A percentile compares a stretch with the other conserved stretches of the same genome.
Evolutionary conservation across 2,797 vertebrate species (phyloP).

Genomic region (Characodon lateralis): DNA sequence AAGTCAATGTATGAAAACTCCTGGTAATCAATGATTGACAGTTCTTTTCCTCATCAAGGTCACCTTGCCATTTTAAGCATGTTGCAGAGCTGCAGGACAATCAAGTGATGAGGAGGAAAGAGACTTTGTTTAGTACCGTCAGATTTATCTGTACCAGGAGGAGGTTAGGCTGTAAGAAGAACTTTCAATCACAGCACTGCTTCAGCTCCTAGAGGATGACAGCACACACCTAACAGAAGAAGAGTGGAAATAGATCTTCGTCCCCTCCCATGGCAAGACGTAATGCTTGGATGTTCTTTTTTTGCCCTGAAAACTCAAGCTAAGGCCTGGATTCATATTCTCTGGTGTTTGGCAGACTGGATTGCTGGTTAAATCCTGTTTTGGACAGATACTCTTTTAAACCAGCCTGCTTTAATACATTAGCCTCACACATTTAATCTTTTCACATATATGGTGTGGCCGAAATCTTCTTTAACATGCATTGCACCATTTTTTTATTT

Average conservation of each 20-base stretch:
- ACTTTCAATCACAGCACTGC: constrained; percentile 51
- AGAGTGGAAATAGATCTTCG: constrained; percentile 34
- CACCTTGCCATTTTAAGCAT: constrained; percentile 67
- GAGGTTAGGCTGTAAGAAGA: constrained; percentile 40
- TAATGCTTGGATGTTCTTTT: constrained; percentile 15
- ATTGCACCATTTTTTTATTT: not conserved
- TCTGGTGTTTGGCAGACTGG: not conserved
- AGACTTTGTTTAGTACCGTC: constrained; percentile 55
- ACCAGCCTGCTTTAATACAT: not conserved
- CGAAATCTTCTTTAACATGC: not conserved
- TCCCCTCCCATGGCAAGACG: constrained; percentile 7
- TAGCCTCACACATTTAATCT: not conserved
- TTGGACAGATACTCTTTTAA: not conserved
- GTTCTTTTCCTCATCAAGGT: constrained; percentile 70
- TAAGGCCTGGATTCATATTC: not conserved
- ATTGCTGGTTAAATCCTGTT: not conserved
- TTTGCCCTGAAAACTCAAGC: constrained; percentile 11
- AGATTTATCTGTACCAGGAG: constrained; percentile 45
- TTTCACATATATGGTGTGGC: not conserved
- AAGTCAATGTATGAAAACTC: constrained; percentile 70
- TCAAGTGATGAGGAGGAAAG: constrained; percentile 52
- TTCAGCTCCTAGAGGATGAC: constrained; percentile 43
- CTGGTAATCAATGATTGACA: constrained; percentile 74
- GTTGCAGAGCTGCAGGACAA: constrained; percentile 56
- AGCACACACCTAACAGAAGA: constrained; percentile 33